A percentile compares a stretch with the other conserved stretches of the same genome.
phyloP scores from a whole-genome alignment of 2,888 invertebrate genomes.

The Drosophila ustulata region DNA sequence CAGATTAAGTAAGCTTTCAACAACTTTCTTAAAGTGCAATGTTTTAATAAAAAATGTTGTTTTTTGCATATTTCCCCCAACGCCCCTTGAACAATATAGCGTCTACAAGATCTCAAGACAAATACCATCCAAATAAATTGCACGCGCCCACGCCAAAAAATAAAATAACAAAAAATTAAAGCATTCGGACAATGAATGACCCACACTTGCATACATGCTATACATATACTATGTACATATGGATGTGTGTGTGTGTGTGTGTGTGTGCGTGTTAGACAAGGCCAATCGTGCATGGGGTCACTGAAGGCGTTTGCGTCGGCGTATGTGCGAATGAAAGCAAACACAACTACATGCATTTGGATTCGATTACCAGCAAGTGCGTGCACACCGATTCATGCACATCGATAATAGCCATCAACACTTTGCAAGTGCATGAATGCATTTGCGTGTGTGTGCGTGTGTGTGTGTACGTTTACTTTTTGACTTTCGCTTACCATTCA shows the following conservation, averaged over 20 bases:
- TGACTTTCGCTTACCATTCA: constrained; percentile 17
- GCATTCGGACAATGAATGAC: constrained; percentile 27
- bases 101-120: constrained; percentile 10
- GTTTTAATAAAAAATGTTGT: neutral
- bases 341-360: neutral
- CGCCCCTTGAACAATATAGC: constrained; percentile 5
- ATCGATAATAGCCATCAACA: constrained; percentile 42
- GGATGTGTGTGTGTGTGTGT: neutral
- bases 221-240: constrained; percentile 2
- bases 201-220: constrained; percentile 4
- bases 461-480: constrained; percentile 17
- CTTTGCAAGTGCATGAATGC: constrained; percentile 25
- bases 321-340: constrained; percentile 3
- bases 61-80: neutral
- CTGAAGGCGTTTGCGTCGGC: constrained; percentile 31
- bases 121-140: constrained; percentile 22
- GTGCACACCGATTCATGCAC: constrained; percentile 4
- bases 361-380: constrained; percentile 21
- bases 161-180: constrained; percentile 8
- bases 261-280: constrained; percentile 32
- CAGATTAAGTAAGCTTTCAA: neutral
- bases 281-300: constrained; percentile 59
- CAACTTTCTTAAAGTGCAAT: neutral
- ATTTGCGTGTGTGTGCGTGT: neutral
- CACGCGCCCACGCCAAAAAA: constrained; percentile 31